phyloP scores from a whole-genome alignment of 1,140 invertebrate species.

The Himalopsyche phryganea region DNA sequence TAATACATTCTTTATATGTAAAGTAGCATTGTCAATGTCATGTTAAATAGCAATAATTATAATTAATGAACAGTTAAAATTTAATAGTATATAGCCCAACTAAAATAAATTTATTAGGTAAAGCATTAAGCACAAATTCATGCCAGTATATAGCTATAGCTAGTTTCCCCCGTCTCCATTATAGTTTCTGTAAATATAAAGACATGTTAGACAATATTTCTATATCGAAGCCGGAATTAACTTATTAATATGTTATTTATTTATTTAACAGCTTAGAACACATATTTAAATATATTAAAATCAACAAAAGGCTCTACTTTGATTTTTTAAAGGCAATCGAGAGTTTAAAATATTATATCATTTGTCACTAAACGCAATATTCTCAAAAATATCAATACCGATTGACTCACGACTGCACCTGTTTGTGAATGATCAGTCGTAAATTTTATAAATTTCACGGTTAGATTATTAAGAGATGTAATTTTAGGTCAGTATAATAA shows the following conservation, averaged over 20 bases:
- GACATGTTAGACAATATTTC: slow-evolving; percentile 22
- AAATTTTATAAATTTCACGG: too few relatives aligned
- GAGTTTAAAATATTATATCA: too few relatives aligned
- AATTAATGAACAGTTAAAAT: neutral
- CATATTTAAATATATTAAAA: too few relatives aligned
- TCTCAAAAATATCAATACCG: too few relatives aligned
- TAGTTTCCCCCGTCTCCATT: slow-evolving; percentile 17
- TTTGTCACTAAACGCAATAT: too few relatives aligned
- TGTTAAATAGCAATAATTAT: neutral
- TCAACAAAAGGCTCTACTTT: too few relatives aligned
- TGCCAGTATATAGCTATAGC: slow-evolving; percentile 17
- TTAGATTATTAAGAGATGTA: too few relatives aligned
- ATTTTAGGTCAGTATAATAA: too few relatives aligned
- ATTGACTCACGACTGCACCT: too few relatives aligned
- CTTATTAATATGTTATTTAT: slow-evolving; percentile 18
- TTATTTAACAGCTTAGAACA: slow-evolving; percentile 24
- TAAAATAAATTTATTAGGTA: neutral
- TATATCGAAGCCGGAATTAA: slow-evolving; percentile 5
- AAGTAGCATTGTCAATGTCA: neutral
- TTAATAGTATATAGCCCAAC: slow-evolving; percentile 14
- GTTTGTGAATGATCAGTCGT: too few relatives aligned
- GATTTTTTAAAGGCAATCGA: too few relatives aligned
- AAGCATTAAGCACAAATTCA: slow-evolving; percentile 23
- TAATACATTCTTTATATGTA: too few relatives aligned
- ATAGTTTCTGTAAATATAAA: slow-evolving; percentile 24